Conservation (phyloP, 1,140 invertebrate genomes). For the Drosophila truncata region DNA sequence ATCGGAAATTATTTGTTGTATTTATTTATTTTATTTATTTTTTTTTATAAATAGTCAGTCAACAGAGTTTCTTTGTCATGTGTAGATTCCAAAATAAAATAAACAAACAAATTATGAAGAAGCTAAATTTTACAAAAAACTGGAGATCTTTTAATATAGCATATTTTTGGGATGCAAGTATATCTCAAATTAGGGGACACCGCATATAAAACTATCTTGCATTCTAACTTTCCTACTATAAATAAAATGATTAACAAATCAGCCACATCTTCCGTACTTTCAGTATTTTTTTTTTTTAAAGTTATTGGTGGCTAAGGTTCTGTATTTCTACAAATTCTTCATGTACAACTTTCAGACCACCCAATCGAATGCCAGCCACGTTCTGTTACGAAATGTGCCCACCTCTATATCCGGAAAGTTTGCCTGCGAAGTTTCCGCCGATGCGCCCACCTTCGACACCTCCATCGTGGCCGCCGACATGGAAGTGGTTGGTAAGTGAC, state of each 20-base stretch:
- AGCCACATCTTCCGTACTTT: neutral
- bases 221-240: neutral
- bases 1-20: neutral
- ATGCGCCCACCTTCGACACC: constrained; percentile 94
- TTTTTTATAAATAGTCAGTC: neutral
- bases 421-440: constrained; percentile 93
- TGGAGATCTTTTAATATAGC: neutral
- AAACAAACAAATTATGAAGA: too few relatives aligned
- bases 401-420: constrained; percentile 89
- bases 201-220: neutral
- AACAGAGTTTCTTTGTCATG: neutral
- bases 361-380: constrained; percentile 88
- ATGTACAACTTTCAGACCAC: constrained; percentile 84
- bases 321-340: neutral
- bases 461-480: constrained; percentile 89
- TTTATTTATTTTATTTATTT: neutral
- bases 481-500: constrained; percentile 90
- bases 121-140: neutral
- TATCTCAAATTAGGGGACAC: neutral
- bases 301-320: neutral
- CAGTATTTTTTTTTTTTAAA: too few relatives aligned
- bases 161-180: neutral
- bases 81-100: neutral
- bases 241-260: neutral
- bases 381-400: constrained; percentile 87